Conservation (phyloP, 2,113 vertebrate species). For the Seriola rivoliana region DNA sequence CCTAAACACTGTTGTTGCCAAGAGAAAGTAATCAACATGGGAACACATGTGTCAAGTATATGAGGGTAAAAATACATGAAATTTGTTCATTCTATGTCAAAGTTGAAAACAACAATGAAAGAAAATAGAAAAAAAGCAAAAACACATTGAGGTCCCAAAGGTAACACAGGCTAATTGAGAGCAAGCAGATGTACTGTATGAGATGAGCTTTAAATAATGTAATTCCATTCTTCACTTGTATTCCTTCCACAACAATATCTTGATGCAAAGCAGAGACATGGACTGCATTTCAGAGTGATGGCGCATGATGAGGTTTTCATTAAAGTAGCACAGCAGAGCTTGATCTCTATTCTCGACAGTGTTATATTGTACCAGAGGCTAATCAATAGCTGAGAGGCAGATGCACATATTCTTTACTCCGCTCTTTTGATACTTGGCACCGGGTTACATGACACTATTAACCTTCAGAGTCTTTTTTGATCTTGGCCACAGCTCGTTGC, state of each 20-base stretch:
- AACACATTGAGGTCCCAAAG: neutral
- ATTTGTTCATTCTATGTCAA: neutral
- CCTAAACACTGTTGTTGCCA: neutral
- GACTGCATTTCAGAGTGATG: too few relatives aligned
- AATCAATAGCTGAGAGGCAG: conserved; percentile 22
- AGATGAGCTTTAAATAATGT: too few relatives aligned
- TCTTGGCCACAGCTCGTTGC: neutral
- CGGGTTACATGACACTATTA: neutral
- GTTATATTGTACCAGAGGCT: conserved; percentile 1
- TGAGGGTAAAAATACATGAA: neutral
- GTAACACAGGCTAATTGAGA: neutral
- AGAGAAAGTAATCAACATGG: neutral
- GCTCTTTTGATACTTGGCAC: conserved; percentile 17
- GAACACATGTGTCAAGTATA: neutral
- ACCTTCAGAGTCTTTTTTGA: conserved; percentile 34
- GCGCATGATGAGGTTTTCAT: too few relatives aligned
- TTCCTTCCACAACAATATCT: too few relatives aligned
- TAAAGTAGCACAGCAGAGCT: neutral
- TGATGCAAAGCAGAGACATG: too few relatives aligned
- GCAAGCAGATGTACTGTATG: too few relatives aligned
- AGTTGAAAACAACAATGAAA: neutral
- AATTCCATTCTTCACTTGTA: too few relatives aligned
- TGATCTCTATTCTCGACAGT: conserved; percentile 24
- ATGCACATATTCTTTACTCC: conserved; percentile 7
- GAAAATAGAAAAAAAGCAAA: neutral